Evolutionary conservation across 2,888 invertebrate species (phyloP), one percentile per base, ranked within the genome.

Genomic region (Micoletzkya japonica): DNA sequence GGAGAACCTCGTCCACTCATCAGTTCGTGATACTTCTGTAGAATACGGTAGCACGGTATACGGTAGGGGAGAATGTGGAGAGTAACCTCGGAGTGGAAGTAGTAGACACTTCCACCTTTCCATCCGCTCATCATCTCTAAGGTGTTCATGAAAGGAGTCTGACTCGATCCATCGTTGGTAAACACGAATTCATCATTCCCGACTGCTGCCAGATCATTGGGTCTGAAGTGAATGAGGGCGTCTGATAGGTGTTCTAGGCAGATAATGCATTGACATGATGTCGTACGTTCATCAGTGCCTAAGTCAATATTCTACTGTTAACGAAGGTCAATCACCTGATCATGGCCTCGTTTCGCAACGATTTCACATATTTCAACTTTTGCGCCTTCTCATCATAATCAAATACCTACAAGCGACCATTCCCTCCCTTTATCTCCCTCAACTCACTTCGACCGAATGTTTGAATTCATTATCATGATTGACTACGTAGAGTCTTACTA

Each of bases 191-290:
- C 66, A 32, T 73, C 74, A 10, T 71, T 71, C 14, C 76, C 76
- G 26, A 76, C 73, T 2, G 77, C 77, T 4, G 67, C 56, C 17
- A 79, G 58, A 67, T 79, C 74, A 44, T 79, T 79, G n/a, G 79
- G 79, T 32, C 76, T 76, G 54, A 34, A 68, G n/a, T 4, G 7
- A 30, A 14, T 24, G 36, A 57, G 32, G 26, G 28, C 49, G 49
- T 17, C n/a, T 17, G 49, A 17, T n/a, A 44, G 49, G 14, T 14
- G 20, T 17, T 44, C 49, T 44, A 44, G 20, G 14, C 49, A 44
- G 49, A 17, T n/a, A 44, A 14, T 44, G 49, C n/a, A n/a, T n/a
- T n/a, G n/a, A n/a, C n/a, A n/a, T n/a, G n/a, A n/a, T n/a, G n/a
- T n/a, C n/a, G n/a, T n/a, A n/a, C n/a, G n/a, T n/a, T n/a, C n/a